phyloP scores from a whole-genome alignment of 2,888 invertebrate species.

The Empis livida region DNA sequence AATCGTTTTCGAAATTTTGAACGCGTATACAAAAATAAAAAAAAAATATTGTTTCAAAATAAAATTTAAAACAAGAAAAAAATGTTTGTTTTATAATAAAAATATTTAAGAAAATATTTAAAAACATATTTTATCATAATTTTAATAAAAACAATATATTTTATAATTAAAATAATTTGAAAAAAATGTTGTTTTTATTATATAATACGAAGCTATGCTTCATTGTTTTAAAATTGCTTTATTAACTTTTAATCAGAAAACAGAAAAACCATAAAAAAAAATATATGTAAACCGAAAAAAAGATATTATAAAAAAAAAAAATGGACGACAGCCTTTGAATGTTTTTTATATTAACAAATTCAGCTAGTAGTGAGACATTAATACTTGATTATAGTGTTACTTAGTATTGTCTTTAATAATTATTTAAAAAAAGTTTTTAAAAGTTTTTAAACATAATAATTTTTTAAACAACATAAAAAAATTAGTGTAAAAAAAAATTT shows the following conservation, averaged over 20 bases:
- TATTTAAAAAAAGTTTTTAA: too few species aligned
- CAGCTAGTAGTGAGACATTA: constrained; percentile 1
- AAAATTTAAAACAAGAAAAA: background rate
- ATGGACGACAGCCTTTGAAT: background rate
- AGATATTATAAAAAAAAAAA: background rate
- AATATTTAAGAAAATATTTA: too few species aligned
- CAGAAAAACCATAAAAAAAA: too few species aligned
- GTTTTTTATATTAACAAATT: constrained; percentile 2
- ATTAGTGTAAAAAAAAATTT: background rate
- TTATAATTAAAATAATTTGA: background rate
- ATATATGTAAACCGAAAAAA: background rate
- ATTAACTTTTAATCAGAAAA: constrained; percentile 18
- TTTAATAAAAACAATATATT: background rate
- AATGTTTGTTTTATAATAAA: too few species aligned
- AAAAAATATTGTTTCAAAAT: background rate
- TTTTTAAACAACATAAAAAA: background rate
- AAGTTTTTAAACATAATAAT: too few species aligned
- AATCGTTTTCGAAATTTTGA: too few species aligned
- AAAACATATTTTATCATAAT: too few species aligned
- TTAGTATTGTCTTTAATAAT: constrained; percentile 2
- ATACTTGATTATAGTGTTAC: constrained; percentile 3
- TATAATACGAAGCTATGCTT: constrained; percentile 31
- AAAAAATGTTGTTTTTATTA: background rate
- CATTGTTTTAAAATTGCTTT: constrained; percentile 37
- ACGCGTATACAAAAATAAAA: background rate